Evolutionary conservation across 2,888 invertebrate species (phyloP), one percentile per base, ranked within the genome.

Genomic region (Apamea sordens): DNA sequence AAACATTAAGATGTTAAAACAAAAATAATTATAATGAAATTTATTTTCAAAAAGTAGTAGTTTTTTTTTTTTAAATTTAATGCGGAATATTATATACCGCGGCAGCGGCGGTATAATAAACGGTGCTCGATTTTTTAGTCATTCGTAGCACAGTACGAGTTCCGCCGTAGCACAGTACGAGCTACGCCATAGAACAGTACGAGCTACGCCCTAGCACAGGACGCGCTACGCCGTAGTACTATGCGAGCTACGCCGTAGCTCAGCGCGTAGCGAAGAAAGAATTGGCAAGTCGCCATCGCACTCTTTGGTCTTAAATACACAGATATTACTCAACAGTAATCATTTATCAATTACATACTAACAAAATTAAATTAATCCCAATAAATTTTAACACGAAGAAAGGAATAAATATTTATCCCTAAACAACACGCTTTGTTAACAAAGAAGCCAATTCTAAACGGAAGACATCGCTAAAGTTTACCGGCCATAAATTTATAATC

Each of bases 401-500:
- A 24, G 13, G 36, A 24, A 36, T 7, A 53, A 68, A 61, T 71
- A 47, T 79, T 71, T 53, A 67, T 63, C 11, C 32, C 10, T 15
- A 4, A 71, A 61, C 28, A 80, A 73, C 21, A 64, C 24, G n/a
- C 8, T 59, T 72, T 53, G 47, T 77, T 86, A 32, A 69, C 86
- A 56, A 65, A 63, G 71, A 64, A 73, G 68, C 53, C 50, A 76
- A 63, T 77, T 70, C 21, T 21, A 70, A 73, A 15, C 73, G 69
- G 50, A 73, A 84, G 65, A 63, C 28, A 70, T 13, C 2, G 72
- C 28, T 70, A 76, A 86, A 86, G 87, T 84, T 87, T 67, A 73
- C 73, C 67, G 73, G 50, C 59, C 75, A 68, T 86, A 79, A 84
- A 79, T 84, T 86, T 84, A 79, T 86, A 84, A 84, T 75, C 84